A percentile compares a stretch with the other conserved stretches of the same genome.
Evolutionary conservation across 2,888 invertebrate genomes (phyloP).

Genomic region (Lasioglossum malachurum): DNA sequence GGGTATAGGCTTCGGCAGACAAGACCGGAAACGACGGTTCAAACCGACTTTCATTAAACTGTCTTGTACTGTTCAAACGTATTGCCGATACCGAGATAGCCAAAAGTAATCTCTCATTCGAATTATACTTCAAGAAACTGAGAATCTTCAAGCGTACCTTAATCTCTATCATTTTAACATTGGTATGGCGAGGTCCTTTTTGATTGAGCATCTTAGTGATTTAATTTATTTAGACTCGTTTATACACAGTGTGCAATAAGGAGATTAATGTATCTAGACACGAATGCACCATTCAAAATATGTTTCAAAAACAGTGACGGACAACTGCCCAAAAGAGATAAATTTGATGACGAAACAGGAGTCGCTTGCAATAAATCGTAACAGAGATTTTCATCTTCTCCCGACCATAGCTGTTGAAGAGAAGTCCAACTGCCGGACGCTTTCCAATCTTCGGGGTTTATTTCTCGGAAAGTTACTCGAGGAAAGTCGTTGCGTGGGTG

Average conservation of each 20-base stretch:
- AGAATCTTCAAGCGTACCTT: not conserved
- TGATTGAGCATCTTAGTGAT: not conserved
- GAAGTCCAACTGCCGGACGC: constrained; percentile 13
- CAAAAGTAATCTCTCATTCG: not conserved
- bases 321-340: not conserved
- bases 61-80: not conserved
- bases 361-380: not conserved
- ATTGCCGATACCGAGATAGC: not conserved
- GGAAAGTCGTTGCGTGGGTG: constrained; percentile 27
- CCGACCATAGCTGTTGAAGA: constrained; percentile 1
- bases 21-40: not conserved
- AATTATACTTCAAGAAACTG: not conserved
- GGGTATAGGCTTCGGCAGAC: not conserved
- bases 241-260: not conserved
- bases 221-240: not conserved
- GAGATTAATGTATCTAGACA: not conserved
- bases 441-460: constrained; percentile 57
- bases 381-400: constrained; percentile 1
- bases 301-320: not conserved
- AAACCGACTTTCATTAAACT: not conserved
- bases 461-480: constrained; percentile 63
- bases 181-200: not conserved
- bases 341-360: not conserved
- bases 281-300: not conserved
- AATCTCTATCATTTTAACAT: not conserved